Percentiles rank a stretch among this genome's conserved stretches.
Conservation (phyloP, 2,797 vertebrate species). For the Heteromormyrus szaboi region DNA sequence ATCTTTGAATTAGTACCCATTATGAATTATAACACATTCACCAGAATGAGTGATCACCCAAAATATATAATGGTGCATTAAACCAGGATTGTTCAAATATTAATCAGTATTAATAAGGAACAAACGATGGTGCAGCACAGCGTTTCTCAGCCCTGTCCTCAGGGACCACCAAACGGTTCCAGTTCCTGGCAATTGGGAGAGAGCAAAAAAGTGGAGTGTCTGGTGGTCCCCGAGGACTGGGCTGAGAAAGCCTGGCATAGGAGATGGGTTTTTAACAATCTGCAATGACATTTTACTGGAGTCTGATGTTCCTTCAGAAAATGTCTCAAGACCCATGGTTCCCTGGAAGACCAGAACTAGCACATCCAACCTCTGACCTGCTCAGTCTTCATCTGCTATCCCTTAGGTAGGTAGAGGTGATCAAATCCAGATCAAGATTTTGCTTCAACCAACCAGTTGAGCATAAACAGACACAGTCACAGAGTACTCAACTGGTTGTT, state of each 20-base stretch:
- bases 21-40: not conserved
- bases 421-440: not conserved
- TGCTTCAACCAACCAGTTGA: not conserved
- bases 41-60: not conserved
- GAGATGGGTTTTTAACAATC: not conserved
- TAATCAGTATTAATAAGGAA: not conserved
- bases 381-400: not conserved
- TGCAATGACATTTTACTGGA: not conserved
- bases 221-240: not conserved
- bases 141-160: not conserved
- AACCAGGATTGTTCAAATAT: not conserved
- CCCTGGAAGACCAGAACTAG: not conserved
- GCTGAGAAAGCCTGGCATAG: not conserved
- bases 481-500: not conserved
- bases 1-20: not conserved
- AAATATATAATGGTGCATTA: not conserved
- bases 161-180: too few relatives aligned
- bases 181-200: not conserved
- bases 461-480: not conserved
- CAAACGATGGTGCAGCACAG: not conserved
- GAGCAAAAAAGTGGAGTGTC: not conserved
- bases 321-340: not conserved
- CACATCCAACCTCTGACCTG: not conserved
- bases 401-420: not conserved
- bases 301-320: not conserved